A percentile compares a stretch with the other conserved stretches of the same genome.
phyloP scores from a whole-genome alignment of 2,797 vertebrate species.

The Siniperca obscura region DNA sequence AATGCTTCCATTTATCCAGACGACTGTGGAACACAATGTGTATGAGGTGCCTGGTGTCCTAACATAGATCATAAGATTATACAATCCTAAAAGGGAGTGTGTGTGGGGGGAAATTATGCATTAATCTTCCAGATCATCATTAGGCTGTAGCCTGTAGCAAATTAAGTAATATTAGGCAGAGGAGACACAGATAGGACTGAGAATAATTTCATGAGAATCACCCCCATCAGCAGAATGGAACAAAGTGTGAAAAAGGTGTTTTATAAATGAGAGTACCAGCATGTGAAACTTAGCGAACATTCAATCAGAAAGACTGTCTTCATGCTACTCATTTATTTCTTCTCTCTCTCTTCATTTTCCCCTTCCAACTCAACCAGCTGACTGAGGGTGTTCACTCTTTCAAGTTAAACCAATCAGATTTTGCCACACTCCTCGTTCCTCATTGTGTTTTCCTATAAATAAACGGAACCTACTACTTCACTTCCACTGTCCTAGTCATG shows the following conservation, averaged over 20 bases:
- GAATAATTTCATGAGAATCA: conserved; percentile 22
- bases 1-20: conserved; percentile 52
- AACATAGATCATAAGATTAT: conserved; percentile 44
- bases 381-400: no score
- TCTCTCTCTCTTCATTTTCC: no score
- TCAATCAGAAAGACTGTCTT: no score
- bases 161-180: conserved; percentile 34
- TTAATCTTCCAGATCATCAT: conserved; percentile 53
- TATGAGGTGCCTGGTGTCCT: conserved; percentile 29
- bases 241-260: conserved; percentile 2
- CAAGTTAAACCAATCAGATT: no score
- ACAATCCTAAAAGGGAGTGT: conserved; percentile 20
- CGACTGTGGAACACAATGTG: conserved; percentile 32
- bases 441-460: no score
- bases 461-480: no score
- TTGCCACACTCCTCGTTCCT: no score
- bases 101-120: conserved; percentile 7
- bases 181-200: conserved; percentile 22
- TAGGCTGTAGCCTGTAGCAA: conserved; percentile 45
- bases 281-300: background rate
- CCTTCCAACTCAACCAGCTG: background rate
- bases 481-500: no score
- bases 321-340: background rate
- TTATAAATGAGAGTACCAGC: conserved; percentile 8
- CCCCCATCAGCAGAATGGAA: conserved; percentile 10